These are phyloP conservation scores for Pseudomyrmex dendroicus DNA, from an alignment of 1,140 invertebrate genomes.

Conservation along the genomic window DNA sequence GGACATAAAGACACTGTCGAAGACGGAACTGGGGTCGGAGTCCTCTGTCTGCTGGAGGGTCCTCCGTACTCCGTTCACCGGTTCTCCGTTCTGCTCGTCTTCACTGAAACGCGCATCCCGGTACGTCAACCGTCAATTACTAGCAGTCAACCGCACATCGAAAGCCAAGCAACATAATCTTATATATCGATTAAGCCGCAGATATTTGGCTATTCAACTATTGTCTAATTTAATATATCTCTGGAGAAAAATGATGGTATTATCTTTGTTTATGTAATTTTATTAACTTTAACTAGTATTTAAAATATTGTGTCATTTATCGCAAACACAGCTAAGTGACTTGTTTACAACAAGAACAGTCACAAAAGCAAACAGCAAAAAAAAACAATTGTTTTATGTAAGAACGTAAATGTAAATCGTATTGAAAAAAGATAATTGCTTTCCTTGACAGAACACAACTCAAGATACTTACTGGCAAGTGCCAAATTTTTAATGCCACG, in stretches of 20 bases:
- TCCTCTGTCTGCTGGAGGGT: constrained; percentile 81
- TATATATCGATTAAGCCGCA: constrained; percentile 35
- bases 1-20: constrained; percentile 84
- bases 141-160: constrained; percentile 40
- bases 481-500: constrained; percentile 68
- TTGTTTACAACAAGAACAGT: constrained; percentile 7
- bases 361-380: neutral
- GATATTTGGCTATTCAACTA: neutral
- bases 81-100: constrained; percentile 77
- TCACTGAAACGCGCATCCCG: constrained; percentile 81
- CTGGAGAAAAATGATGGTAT: too few relatives aligned
- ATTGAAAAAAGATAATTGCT: constrained; percentile 15
- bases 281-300: constrained; percentile 7
- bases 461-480: constrained; percentile 60
- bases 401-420: constrained; percentile 27
- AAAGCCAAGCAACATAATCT: constrained; percentile 63
- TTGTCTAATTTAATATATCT: too few relatives aligned
- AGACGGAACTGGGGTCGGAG: constrained; percentile 82
- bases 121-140: constrained; percentile 49
- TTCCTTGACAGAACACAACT: constrained; percentile 32
- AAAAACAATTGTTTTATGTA: neutral
- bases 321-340: neutral
- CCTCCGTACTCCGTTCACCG: constrained; percentile 76
- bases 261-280: too few relatives aligned
- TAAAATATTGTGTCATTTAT: constrained; percentile 7